Evolutionary conservation across 2,113 vertebrate species (phyloP), one percentile per base, ranked within the genome.

Genomic region (Aix galericulata): DNA sequence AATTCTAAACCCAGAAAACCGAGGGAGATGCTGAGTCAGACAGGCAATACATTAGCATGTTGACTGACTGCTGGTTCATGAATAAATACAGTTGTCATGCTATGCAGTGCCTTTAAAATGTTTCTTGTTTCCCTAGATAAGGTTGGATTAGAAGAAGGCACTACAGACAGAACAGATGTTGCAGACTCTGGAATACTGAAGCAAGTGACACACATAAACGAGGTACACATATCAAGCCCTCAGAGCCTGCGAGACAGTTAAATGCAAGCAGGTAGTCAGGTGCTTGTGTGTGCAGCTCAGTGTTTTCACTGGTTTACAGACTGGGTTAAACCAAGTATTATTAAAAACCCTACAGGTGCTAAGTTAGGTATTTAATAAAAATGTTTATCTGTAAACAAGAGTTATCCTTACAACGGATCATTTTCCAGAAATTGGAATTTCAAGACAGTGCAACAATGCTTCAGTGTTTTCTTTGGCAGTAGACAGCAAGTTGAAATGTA

Each of bases 401-500:
- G 72, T 91, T 89, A 94, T 97, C 94, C 94, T 94, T 89, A 94
- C 79, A 91, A 94, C 52, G 89, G 88, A 97, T 92, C 94, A 46
- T 84, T 50, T 94, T 95, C 89, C 94, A 95, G 91, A 97, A 97
- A 93, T 36, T n/a, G 86, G 92, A 82, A 96, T 81, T 95, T 94
- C 88, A 93, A 91, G 96, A 97, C 88, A 97, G 96, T 94, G 96
- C 96, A 95, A 96, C 64, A 92, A 93, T 88, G 93, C 88, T 94
- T 91, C 72, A 92, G 58, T 74, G 73, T 97, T 96, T 94, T 98
- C 97, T 98, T 98, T 98, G 98, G 98, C 97, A 98, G 97, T 97
- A 97, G 95, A 92, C 78, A 97, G 95, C 94, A 96, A 85, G 27
- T 89, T 90, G 91, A 95, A 95, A 91, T 44, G 82, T 63, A 88